phyloP scores from a whole-genome alignment of 2,797 vertebrate species.

The Poecilia velifera region DNA sequence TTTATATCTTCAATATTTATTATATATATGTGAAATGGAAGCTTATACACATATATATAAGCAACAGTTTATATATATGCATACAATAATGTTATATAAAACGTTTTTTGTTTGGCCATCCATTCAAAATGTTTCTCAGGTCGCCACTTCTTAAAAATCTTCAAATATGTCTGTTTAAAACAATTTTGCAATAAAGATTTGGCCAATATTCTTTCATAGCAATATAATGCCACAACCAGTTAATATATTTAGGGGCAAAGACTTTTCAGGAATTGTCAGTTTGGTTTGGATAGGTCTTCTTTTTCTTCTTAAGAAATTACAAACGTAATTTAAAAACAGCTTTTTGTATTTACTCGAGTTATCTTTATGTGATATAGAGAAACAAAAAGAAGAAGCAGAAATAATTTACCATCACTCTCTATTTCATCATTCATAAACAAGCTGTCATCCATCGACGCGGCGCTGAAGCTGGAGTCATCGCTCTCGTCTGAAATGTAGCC shows the following conservation, averaged over 20 bases:
- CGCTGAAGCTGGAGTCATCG: slow-evolving; percentile 80
- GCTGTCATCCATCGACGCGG: slow-evolving; percentile 80
- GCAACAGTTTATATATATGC: too few relatives aligned
- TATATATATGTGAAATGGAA: too few relatives aligned
- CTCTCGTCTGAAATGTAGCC: slow-evolving; percentile 86
- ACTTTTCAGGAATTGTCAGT: neutral
- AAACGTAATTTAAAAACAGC: neutral
- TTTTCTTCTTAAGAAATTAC: too few relatives aligned
- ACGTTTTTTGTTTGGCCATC: too few relatives aligned
- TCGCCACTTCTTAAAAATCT: neutral
- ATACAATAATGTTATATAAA: too few relatives aligned
- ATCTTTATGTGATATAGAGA: neutral
- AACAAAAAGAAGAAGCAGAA: neutral
- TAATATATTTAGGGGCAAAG: neutral
- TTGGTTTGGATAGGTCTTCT: neutral
- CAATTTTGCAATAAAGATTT: neutral
- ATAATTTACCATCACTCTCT: slow-evolving; percentile 88
- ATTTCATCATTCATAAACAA: slow-evolving; percentile 84
- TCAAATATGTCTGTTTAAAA: neutral
- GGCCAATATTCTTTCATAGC: neutral
- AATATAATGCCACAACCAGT: neutral
- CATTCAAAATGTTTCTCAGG: neutral
- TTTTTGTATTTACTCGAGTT: neutral
- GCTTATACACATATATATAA: too few relatives aligned
- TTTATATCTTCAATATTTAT: too few relatives aligned